phyloP scores from a whole-genome alignment of 2,113 vertebrate species.

The Nansenia antarctica region DNA sequence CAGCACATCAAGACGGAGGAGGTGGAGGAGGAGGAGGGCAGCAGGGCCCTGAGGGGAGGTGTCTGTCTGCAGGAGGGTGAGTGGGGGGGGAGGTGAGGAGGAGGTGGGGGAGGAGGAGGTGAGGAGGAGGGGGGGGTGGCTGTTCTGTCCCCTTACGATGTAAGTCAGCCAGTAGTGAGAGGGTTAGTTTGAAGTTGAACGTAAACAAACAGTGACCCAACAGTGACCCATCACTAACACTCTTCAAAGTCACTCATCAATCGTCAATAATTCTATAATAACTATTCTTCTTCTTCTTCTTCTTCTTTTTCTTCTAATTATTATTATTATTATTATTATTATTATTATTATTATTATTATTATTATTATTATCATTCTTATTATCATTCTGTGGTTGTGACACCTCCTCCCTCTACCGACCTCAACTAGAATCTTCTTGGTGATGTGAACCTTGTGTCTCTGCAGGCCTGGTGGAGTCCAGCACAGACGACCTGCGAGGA shows the following conservation, averaged over 20 bases:
- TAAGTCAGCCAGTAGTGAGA: neutral
- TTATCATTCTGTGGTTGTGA: no score
- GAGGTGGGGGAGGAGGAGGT: neutral
- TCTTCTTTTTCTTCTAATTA: neutral
- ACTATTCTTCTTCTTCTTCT: neutral
- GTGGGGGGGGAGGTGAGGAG: conserved; percentile 8
- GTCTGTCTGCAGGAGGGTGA: conserved; percentile 70
- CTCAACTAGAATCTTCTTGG: no score
- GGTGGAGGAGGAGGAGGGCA: conserved; percentile 21
- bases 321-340: neutral
- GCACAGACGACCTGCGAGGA: conserved; percentile 59
- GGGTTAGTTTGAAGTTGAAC: neutral
- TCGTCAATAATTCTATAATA: no score
- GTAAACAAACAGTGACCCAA: neutral
- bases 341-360: neutral
- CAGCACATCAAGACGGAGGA: conserved; percentile 71
- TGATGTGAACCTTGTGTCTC: neutral
- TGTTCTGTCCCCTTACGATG: neutral
- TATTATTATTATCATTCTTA: no score
- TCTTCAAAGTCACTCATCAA: no score
- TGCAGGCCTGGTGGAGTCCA: conserved; percentile 66
- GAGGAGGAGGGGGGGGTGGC: no score
- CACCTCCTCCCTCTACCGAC: no score
- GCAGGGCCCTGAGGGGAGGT: conserved; percentile 2
- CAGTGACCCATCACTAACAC: no score